A percentile compares a stretch with the other conserved stretches of the same genome.
Evolutionary conservation across 2,888 invertebrate species (phyloP).

Genomic region (Stenichneumon culpator): DNA sequence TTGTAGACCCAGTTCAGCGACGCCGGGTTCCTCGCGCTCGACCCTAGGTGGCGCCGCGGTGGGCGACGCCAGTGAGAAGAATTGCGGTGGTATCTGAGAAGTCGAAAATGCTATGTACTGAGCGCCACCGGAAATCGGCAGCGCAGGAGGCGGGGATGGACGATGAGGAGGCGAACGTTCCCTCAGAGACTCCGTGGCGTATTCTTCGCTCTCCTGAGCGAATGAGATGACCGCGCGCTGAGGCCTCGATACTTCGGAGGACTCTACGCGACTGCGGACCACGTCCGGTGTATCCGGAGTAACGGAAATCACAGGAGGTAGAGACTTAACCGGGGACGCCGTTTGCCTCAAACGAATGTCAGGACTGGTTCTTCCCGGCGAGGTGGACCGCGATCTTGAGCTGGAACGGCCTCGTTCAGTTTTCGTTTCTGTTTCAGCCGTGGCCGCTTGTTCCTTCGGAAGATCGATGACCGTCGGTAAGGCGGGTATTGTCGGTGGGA

Average conservation of each 20-base stretch:
- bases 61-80: conserved; percentile 76
- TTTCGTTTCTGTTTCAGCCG: conserved; percentile 31
- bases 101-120: conserved; percentile 79
- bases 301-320: conserved; percentile 82
- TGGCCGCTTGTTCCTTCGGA: conserved; percentile 24
- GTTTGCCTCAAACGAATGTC: conserved; percentile 76
- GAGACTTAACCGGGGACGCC: conserved; percentile 81
- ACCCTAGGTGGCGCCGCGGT: conserved; percentile 60
- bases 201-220: conserved; percentile 83
- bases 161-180: conserved; percentile 72
- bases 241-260: conserved; percentile 71
- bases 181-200: conserved; percentile 61
- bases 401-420: conserved; percentile 60
- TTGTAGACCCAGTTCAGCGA: conserved; percentile 90
- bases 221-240: conserved; percentile 81
- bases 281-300: conserved; percentile 78
- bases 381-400: conserved; percentile 76
- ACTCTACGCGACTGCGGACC: conserved; percentile 38
- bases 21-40: conserved; percentile 87
- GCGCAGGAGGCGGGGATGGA: conserved; percentile 75
- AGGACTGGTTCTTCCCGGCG: conserved; percentile 64
- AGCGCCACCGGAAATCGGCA: conserved; percentile 62
- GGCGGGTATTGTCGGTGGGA: conserved; percentile 13
- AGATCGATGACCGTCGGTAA: not conserved
- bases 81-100: conserved; percentile 79